phyloP scores from a whole-genome alignment of 2,888 invertebrate species.

The Dorcus parallelipipedus region DNA sequence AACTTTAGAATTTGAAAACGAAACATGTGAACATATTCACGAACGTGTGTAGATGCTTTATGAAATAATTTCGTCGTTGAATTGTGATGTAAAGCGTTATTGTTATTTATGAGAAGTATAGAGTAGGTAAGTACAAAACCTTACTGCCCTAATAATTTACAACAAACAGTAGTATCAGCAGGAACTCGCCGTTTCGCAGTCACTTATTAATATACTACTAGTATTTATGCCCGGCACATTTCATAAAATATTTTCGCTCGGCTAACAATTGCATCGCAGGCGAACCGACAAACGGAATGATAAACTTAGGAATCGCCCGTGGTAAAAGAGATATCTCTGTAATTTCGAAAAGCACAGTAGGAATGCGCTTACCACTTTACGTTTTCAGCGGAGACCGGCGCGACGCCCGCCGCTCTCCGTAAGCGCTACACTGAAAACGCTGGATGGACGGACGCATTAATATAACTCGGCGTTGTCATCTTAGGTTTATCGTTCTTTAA shows the following conservation, averaged over 20 bases:
- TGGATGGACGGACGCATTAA: constrained; percentile 23
- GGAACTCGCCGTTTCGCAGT: neutral
- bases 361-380: constrained; percentile 21
- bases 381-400: constrained; percentile 16
- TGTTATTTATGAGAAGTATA: too few species aligned
- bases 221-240: neutral
- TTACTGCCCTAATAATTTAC: too few species aligned
- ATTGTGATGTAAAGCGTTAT: too few species aligned
- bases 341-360: constrained; percentile 30
- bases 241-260: constrained; percentile 13
- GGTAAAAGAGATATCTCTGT: constrained; percentile 25
- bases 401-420: constrained; percentile 7
- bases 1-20: too few species aligned
- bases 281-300: constrained; percentile 14
- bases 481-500: constrained; percentile 43
- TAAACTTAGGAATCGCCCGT: constrained; percentile 17
- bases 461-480: constrained; percentile 34
- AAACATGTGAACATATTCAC: too few species aligned
- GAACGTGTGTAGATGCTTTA: too few species aligned
- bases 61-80: too few species aligned
- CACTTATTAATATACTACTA: constrained; percentile 7
- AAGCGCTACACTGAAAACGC: constrained; percentile 18
- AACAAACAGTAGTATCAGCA: too few species aligned
- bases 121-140: too few species aligned
- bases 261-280: constrained; percentile 3